A percentile compares a stretch with the other conserved stretches of the same genome.
phyloP scores from a whole-genome alignment of 1,140 invertebrate genomes.

The Notospermus geniculatus region DNA sequence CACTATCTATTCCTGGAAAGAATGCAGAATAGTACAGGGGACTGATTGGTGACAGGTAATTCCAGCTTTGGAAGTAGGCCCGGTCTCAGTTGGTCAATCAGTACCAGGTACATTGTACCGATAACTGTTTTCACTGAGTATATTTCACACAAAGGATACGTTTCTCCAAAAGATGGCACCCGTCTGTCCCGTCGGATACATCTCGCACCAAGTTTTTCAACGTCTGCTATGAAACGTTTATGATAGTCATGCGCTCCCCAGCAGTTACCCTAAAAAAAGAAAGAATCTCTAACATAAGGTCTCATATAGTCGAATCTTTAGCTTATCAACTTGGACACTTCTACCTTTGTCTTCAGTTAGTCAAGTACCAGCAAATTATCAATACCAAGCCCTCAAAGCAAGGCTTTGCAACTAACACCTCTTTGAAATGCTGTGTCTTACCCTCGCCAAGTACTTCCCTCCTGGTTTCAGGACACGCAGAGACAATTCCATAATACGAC shows the following conservation, averaged over 20 bases:
- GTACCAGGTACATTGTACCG: too few species aligned
- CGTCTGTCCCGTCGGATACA: slow-evolving; percentile 12
- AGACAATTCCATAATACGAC: slow-evolving; percentile 70
- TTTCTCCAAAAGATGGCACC: slow-evolving; percentile 27
- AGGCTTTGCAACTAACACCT: slow-evolving; percentile 14
- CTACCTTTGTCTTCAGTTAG: background rate
- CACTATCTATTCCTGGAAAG: too few species aligned
- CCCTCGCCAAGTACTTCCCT: slow-evolving; percentile 88
- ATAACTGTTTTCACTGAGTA: background rate
- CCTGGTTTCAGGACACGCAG: slow-evolving; percentile 73
- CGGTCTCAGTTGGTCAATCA: too few species aligned
- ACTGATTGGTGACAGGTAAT: too few species aligned
- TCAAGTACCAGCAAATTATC: background rate
- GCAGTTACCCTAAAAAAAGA: slow-evolving; percentile 22
- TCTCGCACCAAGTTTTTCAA: slow-evolving; percentile 4
- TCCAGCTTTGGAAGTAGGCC: too few species aligned
- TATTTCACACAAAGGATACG: slow-evolving; percentile 29
- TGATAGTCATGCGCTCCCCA: slow-evolving; percentile 6
- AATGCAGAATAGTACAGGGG: too few species aligned
- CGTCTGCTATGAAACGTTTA: slow-evolving; percentile 17
- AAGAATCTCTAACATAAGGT: slow-evolving; percentile 16
- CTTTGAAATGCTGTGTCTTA: slow-evolving; percentile 57
- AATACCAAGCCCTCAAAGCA: background rate
- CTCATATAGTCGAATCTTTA: background rate
- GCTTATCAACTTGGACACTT: background rate